Evolutionary conservation across 2,113 vertebrate species (phyloP), one percentile per base, ranked within the genome.

Genomic region (Lepus americanus): DNA sequence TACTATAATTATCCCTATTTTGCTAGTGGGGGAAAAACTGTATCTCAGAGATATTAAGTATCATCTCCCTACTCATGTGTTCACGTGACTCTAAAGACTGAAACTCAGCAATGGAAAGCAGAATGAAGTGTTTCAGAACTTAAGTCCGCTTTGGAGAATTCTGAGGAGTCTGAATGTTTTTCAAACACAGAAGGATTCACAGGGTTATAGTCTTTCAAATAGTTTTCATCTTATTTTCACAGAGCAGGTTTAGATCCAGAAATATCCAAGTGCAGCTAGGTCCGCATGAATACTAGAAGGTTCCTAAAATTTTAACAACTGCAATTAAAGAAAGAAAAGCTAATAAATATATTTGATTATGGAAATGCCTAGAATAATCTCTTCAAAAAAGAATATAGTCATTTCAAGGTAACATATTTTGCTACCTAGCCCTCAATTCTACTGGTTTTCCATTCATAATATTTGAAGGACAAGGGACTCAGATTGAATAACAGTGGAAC

Each of bases 331-430:
- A 86, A 86, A 1, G n/a, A 94, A 94, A 81, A 87, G 17, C 19
- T 76, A 79, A 39, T 61, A 95, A 33, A 72, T n/a, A 67, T 25
- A 73, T 66, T 67, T 82, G 33, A 83, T 53, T 79, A 27, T 74
- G 53, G n/a, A 61, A 67, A 55, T 79, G 14, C 73, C 78, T 91
- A 20, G 36, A 74, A 84, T 76, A 74, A 74, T 80, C 88, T 87
- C 39, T 36, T 63, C 25, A 79, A 63, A 69, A 39, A 13, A 88
- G 36, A 88, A 80, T 31, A 27, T 16, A 67, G 29, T 0, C 13
- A 63, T 80, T 84, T 83, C 83, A 90, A 90, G 51, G 13, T 49
- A 64, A 49, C n/a, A 29, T 22, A 12, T 51, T 90, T 39, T 87
- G 33, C 82, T 49, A 76, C 9, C 20, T 10, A 29, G 10, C 2